Percentiles rank a stretch among this genome's conserved stretches.
Evolutionary conservation across 2,797 vertebrate genomes (phyloP).

Genomic region (Poliocrania exsul): DNA sequence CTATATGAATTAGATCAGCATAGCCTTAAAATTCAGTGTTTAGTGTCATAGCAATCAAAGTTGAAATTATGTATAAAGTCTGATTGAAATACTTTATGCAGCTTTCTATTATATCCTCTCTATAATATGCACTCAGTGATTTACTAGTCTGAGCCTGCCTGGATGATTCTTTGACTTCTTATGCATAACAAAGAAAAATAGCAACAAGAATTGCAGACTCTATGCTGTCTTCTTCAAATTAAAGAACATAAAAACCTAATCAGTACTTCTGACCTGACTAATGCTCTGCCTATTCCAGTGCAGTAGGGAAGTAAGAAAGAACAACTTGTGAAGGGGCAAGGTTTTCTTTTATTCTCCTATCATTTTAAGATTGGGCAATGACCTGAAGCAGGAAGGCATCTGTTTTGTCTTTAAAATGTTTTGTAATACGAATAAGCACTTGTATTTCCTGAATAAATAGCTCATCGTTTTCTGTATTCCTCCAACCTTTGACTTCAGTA

Average conservation of each 20-base stretch:
- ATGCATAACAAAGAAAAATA: background rate
- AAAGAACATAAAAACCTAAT: background rate
- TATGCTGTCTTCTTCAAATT: background rate
- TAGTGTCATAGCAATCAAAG: background rate
- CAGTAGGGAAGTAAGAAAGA: background rate
- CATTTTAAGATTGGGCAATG: background rate
- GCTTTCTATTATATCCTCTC: background rate
- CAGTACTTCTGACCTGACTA: background rate
- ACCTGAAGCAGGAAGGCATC: background rate
- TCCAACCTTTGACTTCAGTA: background rate
- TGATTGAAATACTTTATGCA: background rate
- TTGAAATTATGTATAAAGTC: background rate
- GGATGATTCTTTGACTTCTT: background rate
- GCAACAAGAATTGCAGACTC: background rate
- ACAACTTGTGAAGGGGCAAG: background rate
- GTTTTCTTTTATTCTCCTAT: background rate
- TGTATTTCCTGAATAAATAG: background rate
- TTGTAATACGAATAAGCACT: background rate
- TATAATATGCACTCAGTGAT: background rate
- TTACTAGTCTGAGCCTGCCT: background rate
- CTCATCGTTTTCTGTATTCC: background rate
- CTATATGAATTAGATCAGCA: constrained; percentile 22
- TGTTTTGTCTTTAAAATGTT: background rate
- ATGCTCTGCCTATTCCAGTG: background rate
- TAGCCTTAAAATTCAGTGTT: constrained; percentile 4